Evolutionary conservation across 2,113 vertebrate genomes (phyloP).

Genomic region (Pica pica): DNA sequence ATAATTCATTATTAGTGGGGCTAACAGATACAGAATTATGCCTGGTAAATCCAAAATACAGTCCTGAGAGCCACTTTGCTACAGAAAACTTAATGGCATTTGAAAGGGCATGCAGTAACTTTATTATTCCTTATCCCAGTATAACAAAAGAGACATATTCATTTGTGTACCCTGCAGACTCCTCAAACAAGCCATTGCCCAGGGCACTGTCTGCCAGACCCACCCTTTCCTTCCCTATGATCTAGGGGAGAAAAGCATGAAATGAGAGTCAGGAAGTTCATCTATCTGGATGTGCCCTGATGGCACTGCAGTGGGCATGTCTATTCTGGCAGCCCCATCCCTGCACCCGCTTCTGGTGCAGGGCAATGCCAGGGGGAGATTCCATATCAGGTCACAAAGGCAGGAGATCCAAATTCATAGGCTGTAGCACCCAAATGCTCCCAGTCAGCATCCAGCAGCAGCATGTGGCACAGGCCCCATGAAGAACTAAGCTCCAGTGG

Average conservation of each 20-base stretch:
- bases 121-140: neutral
- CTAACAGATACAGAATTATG: neutral
- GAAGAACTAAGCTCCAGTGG: neutral
- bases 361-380: neutral
- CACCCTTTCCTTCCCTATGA: constrained; percentile 14
- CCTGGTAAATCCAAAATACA: neutral
- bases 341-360: accelerated
- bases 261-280: constrained; percentile 1
- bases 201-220: constrained; percentile 29
- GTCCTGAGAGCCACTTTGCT: neutral
- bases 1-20: neutral
- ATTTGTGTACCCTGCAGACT: constrained; percentile 20
- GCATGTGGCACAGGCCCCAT: accelerated
- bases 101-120: neutral
- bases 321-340: neutral
- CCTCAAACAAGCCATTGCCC: neutral
- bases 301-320: neutral
- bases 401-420: neutral
- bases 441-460: neutral
- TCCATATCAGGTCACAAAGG: neutral
- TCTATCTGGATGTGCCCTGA: neutral
- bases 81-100: neutral
- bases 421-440: neutral
- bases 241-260: neutral
- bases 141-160: neutral